These are phyloP conservation scores for Penaeus indicus DNA, from an alignment of 1,140 invertebrate species.

Conservation along the genomic window DNA sequence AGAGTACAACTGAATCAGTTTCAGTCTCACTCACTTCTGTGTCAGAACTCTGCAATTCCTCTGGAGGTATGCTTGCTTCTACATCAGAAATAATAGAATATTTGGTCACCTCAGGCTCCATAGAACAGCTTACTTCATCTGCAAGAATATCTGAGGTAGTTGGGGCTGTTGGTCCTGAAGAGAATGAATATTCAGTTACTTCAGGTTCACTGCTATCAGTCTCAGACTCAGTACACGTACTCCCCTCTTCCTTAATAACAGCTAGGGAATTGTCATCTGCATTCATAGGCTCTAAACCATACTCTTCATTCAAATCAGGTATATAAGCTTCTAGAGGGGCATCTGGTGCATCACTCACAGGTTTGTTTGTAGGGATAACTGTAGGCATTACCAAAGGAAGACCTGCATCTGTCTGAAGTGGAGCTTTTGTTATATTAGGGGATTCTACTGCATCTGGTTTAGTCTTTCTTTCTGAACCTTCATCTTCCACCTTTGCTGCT, in stretches of 20 bases:
- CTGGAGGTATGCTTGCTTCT: constrained; percentile 2
- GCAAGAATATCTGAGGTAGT: constrained; percentile 40
- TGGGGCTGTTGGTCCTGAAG: constrained; percentile 43
- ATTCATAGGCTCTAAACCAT: not conserved
- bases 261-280: constrained; percentile 23
- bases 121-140: constrained; percentile 44
- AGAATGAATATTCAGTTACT: constrained; percentile 54
- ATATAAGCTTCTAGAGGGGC: constrained; percentile 24
- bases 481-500: no score
- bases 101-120: constrained; percentile 54
- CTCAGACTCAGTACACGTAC: constrained; percentile 34
- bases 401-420: no score
- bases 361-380: not conserved
- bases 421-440: no score
- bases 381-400: no score
- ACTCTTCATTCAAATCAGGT: not conserved
- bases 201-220: constrained; percentile 59
- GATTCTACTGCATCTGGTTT: no score
- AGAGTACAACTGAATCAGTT: not conserved
- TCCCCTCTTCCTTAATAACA: constrained; percentile 50
- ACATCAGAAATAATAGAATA: constrained; percentile 15
- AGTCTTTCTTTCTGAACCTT: no score
- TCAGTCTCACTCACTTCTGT: not conserved
- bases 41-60: constrained; percentile 18
- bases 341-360: not conserved